Evolutionary conservation across 2,113 vertebrate species (phyloP).

Genomic region (Heptranchias perlo): DNA sequence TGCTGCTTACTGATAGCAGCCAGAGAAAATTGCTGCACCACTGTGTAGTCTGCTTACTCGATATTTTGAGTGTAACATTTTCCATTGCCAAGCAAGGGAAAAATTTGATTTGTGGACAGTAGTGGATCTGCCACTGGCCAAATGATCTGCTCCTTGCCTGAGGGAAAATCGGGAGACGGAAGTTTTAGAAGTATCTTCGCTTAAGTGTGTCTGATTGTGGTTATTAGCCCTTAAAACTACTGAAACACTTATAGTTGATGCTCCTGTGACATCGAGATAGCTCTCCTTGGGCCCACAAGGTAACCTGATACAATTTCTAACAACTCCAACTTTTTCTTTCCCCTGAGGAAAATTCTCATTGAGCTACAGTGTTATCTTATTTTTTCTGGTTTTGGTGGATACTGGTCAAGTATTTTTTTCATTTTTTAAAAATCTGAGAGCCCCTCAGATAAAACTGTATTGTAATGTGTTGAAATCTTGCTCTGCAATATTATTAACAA

Average conservation of each 20-base stretch:
- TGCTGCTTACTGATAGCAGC: constrained; percentile 5
- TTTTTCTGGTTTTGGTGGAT: background rate
- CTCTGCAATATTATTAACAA: background rate
- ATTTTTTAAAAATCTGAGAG: background rate
- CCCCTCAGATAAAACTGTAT: background rate
- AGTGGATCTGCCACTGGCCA: background rate
- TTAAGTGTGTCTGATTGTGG: constrained; percentile 22
- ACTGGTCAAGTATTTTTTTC: background rate
- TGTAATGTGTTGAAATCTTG: background rate
- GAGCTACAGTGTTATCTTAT: background rate
- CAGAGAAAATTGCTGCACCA: background rate
- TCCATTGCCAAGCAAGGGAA: background rate
- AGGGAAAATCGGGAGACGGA: background rate
- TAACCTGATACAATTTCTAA: constrained; percentile 8
- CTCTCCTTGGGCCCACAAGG: background rate
- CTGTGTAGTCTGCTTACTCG: background rate
- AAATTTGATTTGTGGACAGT: background rate
- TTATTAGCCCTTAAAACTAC: constrained; percentile 9
- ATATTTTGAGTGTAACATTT: background rate
- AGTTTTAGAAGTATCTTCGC: background rate
- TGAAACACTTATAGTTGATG: constrained; percentile 6
- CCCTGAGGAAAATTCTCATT: background rate
- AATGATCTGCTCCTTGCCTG: background rate
- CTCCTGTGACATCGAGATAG: constrained; percentile 3
- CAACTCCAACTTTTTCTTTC: background rate